Percentiles rank a stretch among this genome's conserved stretches.
These are phyloP conservation scores for Sparus aurata DNA, from an alignment of 2,797 vertebrate species.

Conservation along the genomic window DNA sequence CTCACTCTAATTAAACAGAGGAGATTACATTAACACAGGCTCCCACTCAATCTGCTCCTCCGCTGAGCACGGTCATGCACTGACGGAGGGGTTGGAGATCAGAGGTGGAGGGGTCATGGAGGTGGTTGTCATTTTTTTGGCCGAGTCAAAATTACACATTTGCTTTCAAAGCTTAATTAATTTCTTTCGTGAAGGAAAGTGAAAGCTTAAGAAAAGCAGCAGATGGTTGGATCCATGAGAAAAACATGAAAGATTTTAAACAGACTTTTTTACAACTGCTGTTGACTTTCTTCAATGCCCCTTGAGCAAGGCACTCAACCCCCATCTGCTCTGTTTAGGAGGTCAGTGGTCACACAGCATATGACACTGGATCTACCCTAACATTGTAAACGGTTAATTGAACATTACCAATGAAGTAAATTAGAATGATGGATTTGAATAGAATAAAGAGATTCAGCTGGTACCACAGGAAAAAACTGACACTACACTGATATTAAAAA, in stretches of 20 bases:
- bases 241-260: background rate
- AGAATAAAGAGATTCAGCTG: too few relatives aligned
- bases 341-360: constrained; percentile 18
- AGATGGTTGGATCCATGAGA: background rate
- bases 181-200: background rate
- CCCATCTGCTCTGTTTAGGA: constrained; percentile 5
- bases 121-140: constrained; percentile 47
- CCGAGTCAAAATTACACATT: constrained; percentile 51
- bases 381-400: background rate
- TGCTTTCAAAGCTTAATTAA: constrained; percentile 14
- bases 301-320: constrained; percentile 26
- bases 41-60: constrained; percentile 78
- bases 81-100: constrained; percentile 18
- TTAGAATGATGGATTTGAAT: background rate
- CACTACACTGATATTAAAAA: too few relatives aligned
- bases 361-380: background rate
- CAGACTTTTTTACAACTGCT: background rate
- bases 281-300: constrained; percentile 14
- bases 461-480: too few relatives aligned
- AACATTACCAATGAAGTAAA: background rate
- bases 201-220: constrained; percentile 4
- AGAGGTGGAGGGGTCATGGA: constrained; percentile 49
- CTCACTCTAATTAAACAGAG: constrained; percentile 84
- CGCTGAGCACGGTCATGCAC: constrained; percentile 56
- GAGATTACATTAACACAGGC: constrained; percentile 80